phyloP scores from a whole-genome alignment of 2,888 invertebrate species.

The Keiferia lycopersicella region DNA sequence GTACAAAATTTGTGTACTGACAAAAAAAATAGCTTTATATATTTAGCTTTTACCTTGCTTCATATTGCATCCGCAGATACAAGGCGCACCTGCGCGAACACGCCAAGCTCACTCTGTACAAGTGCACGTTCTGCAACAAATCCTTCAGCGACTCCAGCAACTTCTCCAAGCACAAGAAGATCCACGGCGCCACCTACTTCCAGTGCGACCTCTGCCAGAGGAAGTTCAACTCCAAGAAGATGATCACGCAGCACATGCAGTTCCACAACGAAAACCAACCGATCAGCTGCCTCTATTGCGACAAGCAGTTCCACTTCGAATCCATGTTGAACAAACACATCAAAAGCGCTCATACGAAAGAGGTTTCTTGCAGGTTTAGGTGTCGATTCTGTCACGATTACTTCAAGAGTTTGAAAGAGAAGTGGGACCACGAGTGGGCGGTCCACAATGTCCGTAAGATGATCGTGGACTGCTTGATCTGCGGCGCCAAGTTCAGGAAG shows the following conservation, averaged over 20 bases:
- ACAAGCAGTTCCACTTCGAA: constrained; percentile 64
- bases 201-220: constrained; percentile 73
- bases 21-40: neutral
- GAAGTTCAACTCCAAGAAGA: constrained; percentile 75
- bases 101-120: constrained; percentile 72
- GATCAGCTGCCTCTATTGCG: constrained; percentile 56
- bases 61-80: constrained; percentile 46
- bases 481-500: constrained; percentile 68
- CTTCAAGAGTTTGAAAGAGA: constrained; percentile 62
- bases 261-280: constrained; percentile 65
- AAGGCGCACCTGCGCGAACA: constrained; percentile 74
- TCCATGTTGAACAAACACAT: constrained; percentile 72
- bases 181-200: constrained; percentile 62
- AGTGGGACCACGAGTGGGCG: constrained; percentile 77
- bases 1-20: too few species aligned
- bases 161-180: constrained; percentile 77
- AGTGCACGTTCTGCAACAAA: constrained; percentile 73
- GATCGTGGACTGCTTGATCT: constrained; percentile 65
- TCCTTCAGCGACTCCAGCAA: constrained; percentile 77
- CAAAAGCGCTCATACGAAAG: constrained; percentile 56
- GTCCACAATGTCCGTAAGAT: constrained; percentile 69
- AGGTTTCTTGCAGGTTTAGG: constrained; percentile 45
- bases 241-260: constrained; percentile 71
- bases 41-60: neutral
- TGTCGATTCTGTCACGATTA: constrained; percentile 62